A percentile compares a stretch with the other conserved stretches of the same genome.
Evolutionary conservation across 2,888 invertebrate species (phyloP).

Genomic region (Melinopterus prodromus): DNA sequence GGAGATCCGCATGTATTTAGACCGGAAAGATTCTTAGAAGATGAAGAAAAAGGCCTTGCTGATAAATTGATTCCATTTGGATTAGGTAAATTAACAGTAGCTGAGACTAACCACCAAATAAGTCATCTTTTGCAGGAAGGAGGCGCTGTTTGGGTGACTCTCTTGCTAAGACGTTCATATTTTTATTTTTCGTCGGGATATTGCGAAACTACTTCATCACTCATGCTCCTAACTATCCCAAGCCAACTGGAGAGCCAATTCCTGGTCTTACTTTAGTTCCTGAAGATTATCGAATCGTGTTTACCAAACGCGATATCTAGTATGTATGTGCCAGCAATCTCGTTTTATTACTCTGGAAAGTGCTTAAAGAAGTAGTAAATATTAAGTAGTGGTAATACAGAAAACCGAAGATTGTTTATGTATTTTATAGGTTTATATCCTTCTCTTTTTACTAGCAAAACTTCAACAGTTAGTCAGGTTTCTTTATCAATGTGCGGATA

Average conservation of each 20-base stretch:
- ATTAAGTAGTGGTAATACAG: neutral
- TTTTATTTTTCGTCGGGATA: constrained; percentile 68
- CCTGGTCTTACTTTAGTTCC: constrained; percentile 63
- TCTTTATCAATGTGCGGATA: too few species aligned
- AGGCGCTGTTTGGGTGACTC: constrained; percentile 73
- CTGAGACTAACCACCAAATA: neutral
- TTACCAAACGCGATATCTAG: constrained; percentile 21
- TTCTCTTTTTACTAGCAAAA: neutral
- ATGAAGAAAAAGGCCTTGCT: constrained; percentile 51
- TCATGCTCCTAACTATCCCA: constrained; percentile 56
- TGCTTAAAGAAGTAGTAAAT: neutral
- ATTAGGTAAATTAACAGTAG: constrained; percentile 54
- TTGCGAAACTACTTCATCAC: constrained; percentile 65
- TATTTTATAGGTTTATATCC: neutral
- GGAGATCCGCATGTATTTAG: constrained; percentile 69
- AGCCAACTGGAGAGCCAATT: constrained; percentile 60
- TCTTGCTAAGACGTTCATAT: constrained; percentile 69
- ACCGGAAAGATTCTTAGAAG: constrained; percentile 70
- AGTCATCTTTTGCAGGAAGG: constrained; percentile 61
- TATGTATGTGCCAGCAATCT: neutral
- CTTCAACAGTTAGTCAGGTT: neutral
- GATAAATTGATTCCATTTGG: constrained; percentile 58
- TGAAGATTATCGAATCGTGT: constrained; percentile 40
- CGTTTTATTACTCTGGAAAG: neutral
- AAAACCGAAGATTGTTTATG: neutral